phyloP scores from a whole-genome alignment of 1,140 invertebrate genomes.

The Drosophila subpulchrella region DNA sequence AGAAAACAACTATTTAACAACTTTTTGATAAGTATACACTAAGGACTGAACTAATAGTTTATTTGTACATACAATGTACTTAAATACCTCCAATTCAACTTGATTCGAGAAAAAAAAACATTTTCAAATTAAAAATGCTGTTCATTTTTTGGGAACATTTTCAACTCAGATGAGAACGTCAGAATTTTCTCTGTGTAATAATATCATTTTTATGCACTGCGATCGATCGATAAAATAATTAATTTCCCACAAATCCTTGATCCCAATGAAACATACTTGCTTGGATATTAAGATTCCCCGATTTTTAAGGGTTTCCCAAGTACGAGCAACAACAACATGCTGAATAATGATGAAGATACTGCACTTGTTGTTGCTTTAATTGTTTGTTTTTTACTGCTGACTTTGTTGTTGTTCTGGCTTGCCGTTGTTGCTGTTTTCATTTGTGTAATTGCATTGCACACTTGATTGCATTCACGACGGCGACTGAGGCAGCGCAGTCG shows the following conservation, averaged over 20 bases:
- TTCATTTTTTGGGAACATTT: too few species aligned
- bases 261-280: not conserved
- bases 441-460: constrained; percentile 79
- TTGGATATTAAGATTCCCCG: not conserved
- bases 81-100: too few species aligned
- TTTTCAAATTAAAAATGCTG: too few species aligned
- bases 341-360: constrained; percentile 5
- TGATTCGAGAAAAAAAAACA: too few species aligned
- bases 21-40: too few species aligned
- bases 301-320: not conserved
- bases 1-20: too few species aligned
- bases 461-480: constrained; percentile 68
- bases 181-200: too few species aligned
- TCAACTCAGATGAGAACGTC: too few species aligned
- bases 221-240: too few species aligned
- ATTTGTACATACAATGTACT: too few species aligned
- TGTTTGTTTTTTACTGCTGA: constrained; percentile 38
- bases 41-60: too few species aligned
- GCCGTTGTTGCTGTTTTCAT: constrained; percentile 56
- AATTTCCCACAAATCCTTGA: not conserved
- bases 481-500: constrained; percentile 20
- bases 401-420: constrained; percentile 8
- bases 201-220: too few species aligned
- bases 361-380: constrained; percentile 43
- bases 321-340: not conserved